phyloP scores from a whole-genome alignment of 2,113 vertebrate species.

The Pseudorasbora parva region DNA sequence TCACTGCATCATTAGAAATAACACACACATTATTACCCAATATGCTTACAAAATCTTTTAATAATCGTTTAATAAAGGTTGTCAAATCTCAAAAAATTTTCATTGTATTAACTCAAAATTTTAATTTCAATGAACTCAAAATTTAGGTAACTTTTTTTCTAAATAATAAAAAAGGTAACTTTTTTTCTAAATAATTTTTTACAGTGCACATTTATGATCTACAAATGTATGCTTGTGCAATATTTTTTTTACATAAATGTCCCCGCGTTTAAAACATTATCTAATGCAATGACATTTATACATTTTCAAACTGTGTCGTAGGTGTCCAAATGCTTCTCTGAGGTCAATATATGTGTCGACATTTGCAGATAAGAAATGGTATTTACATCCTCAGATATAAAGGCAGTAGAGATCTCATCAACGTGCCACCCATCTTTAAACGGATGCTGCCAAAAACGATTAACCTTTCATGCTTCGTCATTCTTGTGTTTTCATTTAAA shows the following conservation, averaged over 20 bases:
- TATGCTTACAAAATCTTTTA: too few species aligned
- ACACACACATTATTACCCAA: too few species aligned
- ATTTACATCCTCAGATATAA: background rate
- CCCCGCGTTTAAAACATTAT: background rate
- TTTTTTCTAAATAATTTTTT: too few species aligned
- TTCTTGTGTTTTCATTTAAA: constrained; percentile 17
- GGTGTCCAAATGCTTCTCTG: background rate
- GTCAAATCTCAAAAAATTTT: too few species aligned
- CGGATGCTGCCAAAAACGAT: background rate
- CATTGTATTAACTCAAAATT: too few species aligned
- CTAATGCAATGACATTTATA: background rate
- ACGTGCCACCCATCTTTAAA: background rate
- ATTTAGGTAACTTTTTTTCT: too few species aligned
- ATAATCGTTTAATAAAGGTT: too few species aligned
- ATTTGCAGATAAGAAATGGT: background rate
- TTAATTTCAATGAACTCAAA: too few species aligned
- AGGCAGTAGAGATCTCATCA: background rate
- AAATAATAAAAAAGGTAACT: too few species aligned
- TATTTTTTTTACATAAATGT: background rate
- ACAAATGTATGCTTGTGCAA: background rate
- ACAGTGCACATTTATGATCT: background rate
- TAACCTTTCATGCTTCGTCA: background rate
- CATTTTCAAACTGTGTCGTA: background rate
- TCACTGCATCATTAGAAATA: too few species aligned
- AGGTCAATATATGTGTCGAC: background rate